Conservation (phyloP, 2,113 vertebrate genomes). For the Myocastor coypus region DNA sequence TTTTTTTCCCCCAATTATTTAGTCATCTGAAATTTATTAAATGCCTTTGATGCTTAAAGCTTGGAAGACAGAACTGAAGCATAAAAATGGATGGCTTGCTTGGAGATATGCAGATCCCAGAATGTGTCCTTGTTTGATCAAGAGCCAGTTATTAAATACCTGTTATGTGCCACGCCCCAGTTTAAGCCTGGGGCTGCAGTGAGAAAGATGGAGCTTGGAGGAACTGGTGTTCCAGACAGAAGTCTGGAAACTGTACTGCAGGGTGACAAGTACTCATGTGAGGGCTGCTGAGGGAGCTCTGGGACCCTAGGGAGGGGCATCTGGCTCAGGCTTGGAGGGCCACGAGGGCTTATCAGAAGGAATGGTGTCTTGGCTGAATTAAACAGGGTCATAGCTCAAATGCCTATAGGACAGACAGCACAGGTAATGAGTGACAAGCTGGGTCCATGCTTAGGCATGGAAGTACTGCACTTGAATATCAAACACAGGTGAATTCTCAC, state of each 20-base stretch:
- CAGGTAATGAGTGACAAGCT: background rate
- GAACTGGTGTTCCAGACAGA: background rate
- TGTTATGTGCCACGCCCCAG: background rate
- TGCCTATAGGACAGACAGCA: background rate
- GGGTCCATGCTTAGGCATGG: background rate
- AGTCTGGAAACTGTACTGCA: background rate
- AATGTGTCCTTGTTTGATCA: background rate
- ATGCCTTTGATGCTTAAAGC: background rate
- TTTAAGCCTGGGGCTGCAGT: background rate
- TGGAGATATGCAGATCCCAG: background rate
- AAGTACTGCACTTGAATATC: background rate
- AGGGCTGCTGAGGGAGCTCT: background rate
- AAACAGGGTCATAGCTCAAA: background rate
- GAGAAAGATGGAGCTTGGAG: background rate
- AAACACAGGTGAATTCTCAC: background rate
- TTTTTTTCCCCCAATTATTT: background rate
- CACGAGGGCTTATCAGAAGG: background rate
- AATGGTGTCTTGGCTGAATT: background rate
- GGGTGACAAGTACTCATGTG: accelerated
- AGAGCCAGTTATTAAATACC: background rate
- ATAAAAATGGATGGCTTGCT: background rate
- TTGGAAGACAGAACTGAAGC: background rate
- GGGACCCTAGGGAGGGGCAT: background rate
- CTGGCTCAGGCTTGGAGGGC: background rate
- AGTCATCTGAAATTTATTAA: background rate